Percentiles rank a stretch among this genome's conserved stretches.
Evolutionary conservation across 2,888 invertebrate species (phyloP).

Genomic region (Eupithecia pulchellata): DNA sequence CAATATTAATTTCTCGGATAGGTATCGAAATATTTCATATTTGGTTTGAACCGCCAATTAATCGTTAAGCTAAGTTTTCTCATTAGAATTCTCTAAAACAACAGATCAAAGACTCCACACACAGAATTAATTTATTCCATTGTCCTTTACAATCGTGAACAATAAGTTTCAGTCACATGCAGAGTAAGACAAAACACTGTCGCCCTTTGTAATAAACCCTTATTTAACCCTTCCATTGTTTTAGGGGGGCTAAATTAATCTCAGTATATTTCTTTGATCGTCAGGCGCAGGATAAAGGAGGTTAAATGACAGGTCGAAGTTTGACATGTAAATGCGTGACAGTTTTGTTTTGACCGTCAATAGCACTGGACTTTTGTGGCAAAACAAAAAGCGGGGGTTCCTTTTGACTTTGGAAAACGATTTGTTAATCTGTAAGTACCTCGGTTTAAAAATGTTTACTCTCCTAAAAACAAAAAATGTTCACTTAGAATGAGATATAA

Average conservation of each 20-base stretch:
- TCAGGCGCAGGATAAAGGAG: slow-evolving; percentile 69
- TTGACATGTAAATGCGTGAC: slow-evolving; percentile 69
- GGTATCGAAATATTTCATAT: neutral
- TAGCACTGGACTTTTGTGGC: slow-evolving; percentile 12
- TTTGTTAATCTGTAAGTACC: neutral
- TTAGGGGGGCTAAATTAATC: slow-evolving; percentile 80
- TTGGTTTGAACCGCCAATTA: neutral
- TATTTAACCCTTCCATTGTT: slow-evolving; percentile 76
- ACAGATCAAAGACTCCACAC: slow-evolving; percentile 51
- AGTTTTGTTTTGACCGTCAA: slow-evolving; percentile 47
- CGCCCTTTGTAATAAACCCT: slow-evolving; percentile 62
- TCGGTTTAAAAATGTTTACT: too few species aligned
- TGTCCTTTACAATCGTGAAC: slow-evolving; percentile 77
- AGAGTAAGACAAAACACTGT: slow-evolving; percentile 78
- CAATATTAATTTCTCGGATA: neutral
- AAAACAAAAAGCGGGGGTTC: slow-evolving; percentile 4
- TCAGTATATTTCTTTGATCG: slow-evolving; percentile 82
- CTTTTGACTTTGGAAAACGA: neutral
- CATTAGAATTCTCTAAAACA: slow-evolving; percentile 33
- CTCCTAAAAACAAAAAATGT: too few species aligned
- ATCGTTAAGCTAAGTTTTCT: neutral
- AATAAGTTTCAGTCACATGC: slow-evolving; percentile 81
- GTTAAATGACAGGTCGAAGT: slow-evolving; percentile 65
- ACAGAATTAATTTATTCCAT: slow-evolving; percentile 72
- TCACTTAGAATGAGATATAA: too few species aligned